These are phyloP conservation scores for Sanderia malayensis DNA, from an alignment of 30 jellyfish, hydroid and myxozoan genomes.

Conservation along the genomic window DNA sequence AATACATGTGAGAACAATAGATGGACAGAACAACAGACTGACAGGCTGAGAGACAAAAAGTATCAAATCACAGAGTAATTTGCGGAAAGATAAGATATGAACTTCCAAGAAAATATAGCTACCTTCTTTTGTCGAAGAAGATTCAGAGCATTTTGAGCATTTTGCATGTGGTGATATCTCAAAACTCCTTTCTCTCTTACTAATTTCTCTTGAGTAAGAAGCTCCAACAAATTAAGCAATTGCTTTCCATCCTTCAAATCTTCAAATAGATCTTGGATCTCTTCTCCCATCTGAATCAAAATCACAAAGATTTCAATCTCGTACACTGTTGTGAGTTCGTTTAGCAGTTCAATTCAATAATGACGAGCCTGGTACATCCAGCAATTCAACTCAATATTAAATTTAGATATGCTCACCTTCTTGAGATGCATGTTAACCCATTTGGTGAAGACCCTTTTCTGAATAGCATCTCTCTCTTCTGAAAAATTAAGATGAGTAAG, in stretches of 20 bases:
- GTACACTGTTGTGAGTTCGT: too few relatives aligned
- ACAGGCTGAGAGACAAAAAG: too few relatives aligned
- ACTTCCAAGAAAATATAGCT: too few relatives aligned
- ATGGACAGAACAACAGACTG: too few relatives aligned
- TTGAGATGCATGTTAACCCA: slow-evolving; percentile 88
- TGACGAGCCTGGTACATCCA: too few relatives aligned
- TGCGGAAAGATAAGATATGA: too few relatives aligned
- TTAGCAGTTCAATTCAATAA: too few relatives aligned
- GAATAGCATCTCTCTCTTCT: slow-evolving; percentile 93
- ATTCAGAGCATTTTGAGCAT: slow-evolving; percentile 74
- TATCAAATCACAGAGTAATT: too few relatives aligned
- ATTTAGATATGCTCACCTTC: slow-evolving; percentile 65
- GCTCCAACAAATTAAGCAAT: slow-evolving; percentile 65
- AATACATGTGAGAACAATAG: too few relatives aligned
- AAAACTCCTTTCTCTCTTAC: slow-evolving; percentile 49
- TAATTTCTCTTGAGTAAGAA: slow-evolving; percentile 76
- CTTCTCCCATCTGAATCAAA: slow-evolving; percentile 70
- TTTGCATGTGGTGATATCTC: slow-evolving; percentile 76
- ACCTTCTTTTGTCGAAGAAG: slow-evolving; percentile 60
- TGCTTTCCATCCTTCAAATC: slow-evolving; percentile 87
- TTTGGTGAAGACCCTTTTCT: slow-evolving; percentile 86
- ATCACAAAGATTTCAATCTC: too few relatives aligned
- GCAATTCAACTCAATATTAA: too few relatives aligned
- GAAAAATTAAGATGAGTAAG: too few relatives aligned
- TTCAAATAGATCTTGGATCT: slow-evolving; percentile 56